Evolutionary conservation across 2,797 vertebrate genomes (phyloP).

Genomic region (Coccyzus lansbergi): DNA sequence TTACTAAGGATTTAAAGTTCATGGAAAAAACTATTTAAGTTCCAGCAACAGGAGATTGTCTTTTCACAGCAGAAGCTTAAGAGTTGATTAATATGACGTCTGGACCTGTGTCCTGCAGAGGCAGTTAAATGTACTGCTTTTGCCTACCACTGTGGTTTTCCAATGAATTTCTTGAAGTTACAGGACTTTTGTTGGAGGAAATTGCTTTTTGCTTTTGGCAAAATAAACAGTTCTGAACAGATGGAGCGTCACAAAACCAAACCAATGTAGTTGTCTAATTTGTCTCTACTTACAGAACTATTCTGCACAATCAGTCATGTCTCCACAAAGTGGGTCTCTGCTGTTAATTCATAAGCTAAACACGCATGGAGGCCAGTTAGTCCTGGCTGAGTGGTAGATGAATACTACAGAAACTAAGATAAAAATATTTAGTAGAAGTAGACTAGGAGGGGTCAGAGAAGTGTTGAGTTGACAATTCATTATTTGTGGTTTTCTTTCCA

Average conservation of each 20-base stretch:
- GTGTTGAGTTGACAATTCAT: background rate
- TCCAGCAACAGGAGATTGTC: background rate
- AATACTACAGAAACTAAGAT: background rate
- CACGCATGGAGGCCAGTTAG: background rate
- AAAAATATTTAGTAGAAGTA: background rate
- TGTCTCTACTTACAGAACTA: background rate
- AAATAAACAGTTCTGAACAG: slow-evolving; percentile 33
- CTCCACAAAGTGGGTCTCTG: background rate
- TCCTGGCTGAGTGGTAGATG: background rate
- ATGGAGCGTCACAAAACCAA: slow-evolving; percentile 5
- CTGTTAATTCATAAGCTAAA: slow-evolving; percentile 6
- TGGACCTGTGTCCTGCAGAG: background rate
- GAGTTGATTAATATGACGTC: background rate
- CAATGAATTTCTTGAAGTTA: background rate
- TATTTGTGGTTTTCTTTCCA: background rate
- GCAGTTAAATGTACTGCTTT: background rate
- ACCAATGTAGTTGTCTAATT: background rate
- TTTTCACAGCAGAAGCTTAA: background rate
- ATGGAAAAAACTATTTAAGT: background rate
- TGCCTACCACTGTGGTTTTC: background rate
- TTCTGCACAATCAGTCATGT: background rate
- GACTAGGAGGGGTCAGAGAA: background rate
- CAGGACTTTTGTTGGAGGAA: background rate
- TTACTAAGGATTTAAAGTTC: background rate
- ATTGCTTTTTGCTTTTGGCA: background rate